phyloP scores from a whole-genome alignment of 2,113 vertebrate genomes.

The Nettapus auritus region DNA sequence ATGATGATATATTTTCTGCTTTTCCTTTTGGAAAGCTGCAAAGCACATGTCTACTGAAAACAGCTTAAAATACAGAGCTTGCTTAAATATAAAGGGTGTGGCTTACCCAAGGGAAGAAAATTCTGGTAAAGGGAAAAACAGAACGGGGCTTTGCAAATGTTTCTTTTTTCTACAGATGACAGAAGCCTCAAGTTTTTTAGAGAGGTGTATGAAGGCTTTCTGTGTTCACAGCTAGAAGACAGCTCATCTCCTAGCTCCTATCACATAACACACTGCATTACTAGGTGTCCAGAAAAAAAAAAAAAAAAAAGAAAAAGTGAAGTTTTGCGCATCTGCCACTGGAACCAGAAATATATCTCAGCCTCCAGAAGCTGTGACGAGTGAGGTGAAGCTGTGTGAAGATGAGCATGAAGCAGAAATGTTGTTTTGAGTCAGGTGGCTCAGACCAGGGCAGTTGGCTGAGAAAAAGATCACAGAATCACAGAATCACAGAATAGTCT shows the following conservation, averaged over 20 bases:
- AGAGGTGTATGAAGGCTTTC: neutral
- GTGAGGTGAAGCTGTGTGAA: neutral
- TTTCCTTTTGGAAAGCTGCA: slow-evolving; percentile 3
- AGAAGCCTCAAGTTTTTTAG: neutral
- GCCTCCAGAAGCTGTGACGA: neutral
- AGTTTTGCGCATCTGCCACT: neutral
- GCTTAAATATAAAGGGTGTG: neutral
- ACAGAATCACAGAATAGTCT: too few relatives aligned
- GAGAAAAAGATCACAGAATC: neutral
- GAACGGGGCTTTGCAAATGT: neutral
- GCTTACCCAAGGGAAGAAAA: neutral
- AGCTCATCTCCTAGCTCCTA: neutral
- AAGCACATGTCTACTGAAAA: slow-evolving; percentile 8
- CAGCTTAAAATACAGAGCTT: neutral
- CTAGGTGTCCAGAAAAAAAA: neutral
- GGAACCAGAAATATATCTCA: neutral
- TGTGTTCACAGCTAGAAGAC: neutral
- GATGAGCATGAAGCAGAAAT: neutral
- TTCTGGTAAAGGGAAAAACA: neutral
- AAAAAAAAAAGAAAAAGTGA: neutral
- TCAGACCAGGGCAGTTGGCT: neutral
- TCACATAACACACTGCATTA: neutral
- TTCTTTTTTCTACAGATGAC: neutral
- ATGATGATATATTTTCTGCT: slow-evolving; percentile 79
- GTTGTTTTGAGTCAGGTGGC: neutral